These are phyloP conservation scores for Goniozus legneri DNA, from an alignment of 1,140 invertebrate species.

Conservation along the genomic window DNA sequence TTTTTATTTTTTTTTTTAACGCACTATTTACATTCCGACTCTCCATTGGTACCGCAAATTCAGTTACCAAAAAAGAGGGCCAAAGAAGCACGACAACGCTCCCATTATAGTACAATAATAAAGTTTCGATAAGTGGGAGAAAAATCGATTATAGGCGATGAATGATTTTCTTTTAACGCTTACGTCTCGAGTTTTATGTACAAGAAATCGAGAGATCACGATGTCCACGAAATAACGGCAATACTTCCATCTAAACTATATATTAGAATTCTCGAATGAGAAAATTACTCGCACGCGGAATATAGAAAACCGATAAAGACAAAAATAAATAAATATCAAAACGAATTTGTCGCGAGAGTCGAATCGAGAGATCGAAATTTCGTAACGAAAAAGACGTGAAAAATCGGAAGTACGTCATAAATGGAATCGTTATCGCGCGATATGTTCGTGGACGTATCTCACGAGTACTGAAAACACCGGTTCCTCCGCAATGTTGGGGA, in stretches of 20 bases:
- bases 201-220: not conserved
- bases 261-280: no score
- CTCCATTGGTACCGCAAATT: not conserved
- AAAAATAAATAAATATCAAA: no score
- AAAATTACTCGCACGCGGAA: no score
- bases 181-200: not conserved
- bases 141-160: constrained; percentile 34
- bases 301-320: no score
- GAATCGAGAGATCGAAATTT: no score
- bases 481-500: not conserved
- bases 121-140: constrained; percentile 27
- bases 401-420: no score
- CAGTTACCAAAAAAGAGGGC: constrained; percentile 6
- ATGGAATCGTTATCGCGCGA: no score
- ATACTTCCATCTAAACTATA: not conserved
- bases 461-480: not conserved
- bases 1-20: constrained; percentile 1
- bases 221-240: constrained; percentile 19
- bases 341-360: no score
- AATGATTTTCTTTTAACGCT: constrained; percentile 19
- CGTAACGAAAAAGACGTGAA: no score
- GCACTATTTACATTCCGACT: constrained; percentile 21
- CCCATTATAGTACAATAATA: constrained; percentile 18
- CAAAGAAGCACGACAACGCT: constrained; percentile 4
- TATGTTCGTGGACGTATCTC: not conserved